These are phyloP conservation scores for Zonitis immaculata DNA, from an alignment of 2,888 invertebrate species.

Conservation along the genomic window DNA sequence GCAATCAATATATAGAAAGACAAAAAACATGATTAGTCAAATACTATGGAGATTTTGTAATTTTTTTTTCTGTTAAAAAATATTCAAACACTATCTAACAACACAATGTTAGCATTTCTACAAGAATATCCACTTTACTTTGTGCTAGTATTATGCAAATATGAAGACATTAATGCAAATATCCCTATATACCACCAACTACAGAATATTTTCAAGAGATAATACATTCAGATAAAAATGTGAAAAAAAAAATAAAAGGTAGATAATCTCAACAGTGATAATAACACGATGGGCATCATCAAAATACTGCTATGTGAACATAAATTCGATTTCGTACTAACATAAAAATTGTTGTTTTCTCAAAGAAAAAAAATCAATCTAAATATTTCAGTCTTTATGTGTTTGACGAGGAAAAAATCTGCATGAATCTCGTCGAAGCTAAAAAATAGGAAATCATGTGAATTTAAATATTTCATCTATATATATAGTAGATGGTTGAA, in stretches of 20 bases:
- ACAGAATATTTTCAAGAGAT: slow-evolving; percentile 25
- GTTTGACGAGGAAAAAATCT: too few species aligned
- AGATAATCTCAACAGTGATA: background rate
- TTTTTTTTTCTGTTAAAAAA: too few species aligned
- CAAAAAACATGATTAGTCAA: too few species aligned
- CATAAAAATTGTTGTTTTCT: too few species aligned
- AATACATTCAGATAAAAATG: slow-evolving; percentile 23
- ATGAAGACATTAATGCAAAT: slow-evolving; percentile 28
- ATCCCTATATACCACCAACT: slow-evolving; percentile 24
- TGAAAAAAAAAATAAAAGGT: slow-evolving; percentile 12
- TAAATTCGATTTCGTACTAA: too few species aligned
- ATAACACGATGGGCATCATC: background rate
- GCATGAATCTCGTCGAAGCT: too few species aligned
- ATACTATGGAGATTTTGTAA: too few species aligned
- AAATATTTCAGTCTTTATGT: too few species aligned
- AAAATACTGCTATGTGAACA: background rate
- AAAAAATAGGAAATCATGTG: too few species aligned
- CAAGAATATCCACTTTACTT: slow-evolving; percentile 28
- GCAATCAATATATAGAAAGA: too few species aligned
- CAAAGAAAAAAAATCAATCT: too few species aligned
- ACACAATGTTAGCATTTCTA: slow-evolving; percentile 25
- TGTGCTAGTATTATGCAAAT: slow-evolving; percentile 27
- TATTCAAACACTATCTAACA: slow-evolving; percentile 14
- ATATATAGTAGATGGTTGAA: background rate
- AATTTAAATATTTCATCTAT: too few species aligned